Base-by-base conservation (phyloP, 1,140 invertebrate species). In the Brachionus angularis region DNA sequence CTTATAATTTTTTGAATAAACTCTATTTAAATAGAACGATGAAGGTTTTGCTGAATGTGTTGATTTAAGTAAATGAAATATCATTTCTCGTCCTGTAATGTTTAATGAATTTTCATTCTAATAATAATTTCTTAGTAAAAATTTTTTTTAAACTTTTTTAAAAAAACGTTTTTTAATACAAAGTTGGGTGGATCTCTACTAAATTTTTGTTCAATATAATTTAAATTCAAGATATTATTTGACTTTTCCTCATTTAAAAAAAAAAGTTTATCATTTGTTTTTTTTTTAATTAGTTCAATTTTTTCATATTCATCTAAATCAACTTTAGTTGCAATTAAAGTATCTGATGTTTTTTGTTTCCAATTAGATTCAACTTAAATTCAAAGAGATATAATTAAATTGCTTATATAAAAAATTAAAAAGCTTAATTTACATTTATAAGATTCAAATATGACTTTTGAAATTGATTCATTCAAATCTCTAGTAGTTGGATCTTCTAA, bases 51-150 rank as follows among this genome's bases (percentile, higher is more conserved):
- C 42, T 5, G 10, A 18, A 23, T 67, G 47, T 27, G 62, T 50
- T 27, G 42, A 47, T 47, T 67, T 50, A 18, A 67, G 29, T 34
- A 67, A 27, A 50, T 67, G 29, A 50, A 67, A 67, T 34, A 67
- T 33, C 62, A 67, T 46, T 12, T 67, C 62, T 21, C 62, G 62
- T 31, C 62, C 62, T 18, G 27, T 67, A 25, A 67, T 21, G 23
- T 67, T 67, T 27, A 67, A 21, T 14, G 39, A 67, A 47, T 67
- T 67, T 23, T 47, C 62, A n/a, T 50, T 18, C 61, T 64, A n/a
- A n/a, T n/a, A n/a, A n/a, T n/a, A n/a, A n/a, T n/a, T n/a, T n/a
- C n/a, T 64, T 64, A 7, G 27, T 25, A 44, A 33, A 21, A 44
- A 34, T 25, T 61, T 39, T 1, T 3, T 42, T n/a, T 1, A 29